Evolutionary conservation across 2,888 invertebrate species (phyloP).

Genomic region (Coenonympha arcania): DNA sequence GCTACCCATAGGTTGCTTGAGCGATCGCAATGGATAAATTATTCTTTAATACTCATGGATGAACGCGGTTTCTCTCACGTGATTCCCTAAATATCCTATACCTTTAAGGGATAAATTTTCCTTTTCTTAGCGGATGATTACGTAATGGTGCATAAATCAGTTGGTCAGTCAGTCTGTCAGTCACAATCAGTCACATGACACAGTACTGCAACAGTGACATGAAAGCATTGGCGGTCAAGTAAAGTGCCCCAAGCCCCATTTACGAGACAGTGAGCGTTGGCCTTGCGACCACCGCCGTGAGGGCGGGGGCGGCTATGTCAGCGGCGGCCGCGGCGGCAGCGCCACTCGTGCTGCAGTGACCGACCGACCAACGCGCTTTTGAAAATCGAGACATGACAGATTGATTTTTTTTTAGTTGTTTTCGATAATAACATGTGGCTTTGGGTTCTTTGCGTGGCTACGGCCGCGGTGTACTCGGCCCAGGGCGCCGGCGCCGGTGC

Average conservation of each 20-base stretch:
- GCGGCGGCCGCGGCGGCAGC: conserved; percentile 39
- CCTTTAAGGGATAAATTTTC: too few relatives aligned
- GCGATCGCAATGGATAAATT: too few relatives aligned
- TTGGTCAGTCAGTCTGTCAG: too few relatives aligned
- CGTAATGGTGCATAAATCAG: too few relatives aligned
- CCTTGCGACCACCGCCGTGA: conserved; percentile 48
- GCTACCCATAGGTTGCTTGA: too few relatives aligned
- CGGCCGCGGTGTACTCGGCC: conserved; percentile 44
- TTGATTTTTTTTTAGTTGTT: conserved; percentile 46
- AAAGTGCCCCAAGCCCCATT: conserved; percentile 34
- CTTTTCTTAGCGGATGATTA: too few relatives aligned
- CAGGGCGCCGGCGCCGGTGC: conserved; percentile 62
- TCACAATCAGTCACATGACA: too few relatives aligned
- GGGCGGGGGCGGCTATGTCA: conserved; percentile 67
- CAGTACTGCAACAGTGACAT: conserved; percentile 28
- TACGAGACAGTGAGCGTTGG: conserved; percentile 52
- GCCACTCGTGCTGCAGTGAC: conserved; percentile 60
- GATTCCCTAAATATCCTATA: too few relatives aligned
- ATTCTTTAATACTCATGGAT: too few relatives aligned
- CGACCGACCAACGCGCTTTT: conserved; percentile 58
- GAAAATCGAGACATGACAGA: conserved; percentile 46
- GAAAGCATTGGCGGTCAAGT: conserved; percentile 34
- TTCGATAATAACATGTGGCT: conserved; percentile 52
- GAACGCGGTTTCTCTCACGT: too few relatives aligned
- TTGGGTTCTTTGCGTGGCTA: conserved; percentile 51